These are phyloP conservation scores for Nemoura dubitans DNA, from an alignment of 2,888 invertebrate species.

Conservation along the genomic window DNA sequence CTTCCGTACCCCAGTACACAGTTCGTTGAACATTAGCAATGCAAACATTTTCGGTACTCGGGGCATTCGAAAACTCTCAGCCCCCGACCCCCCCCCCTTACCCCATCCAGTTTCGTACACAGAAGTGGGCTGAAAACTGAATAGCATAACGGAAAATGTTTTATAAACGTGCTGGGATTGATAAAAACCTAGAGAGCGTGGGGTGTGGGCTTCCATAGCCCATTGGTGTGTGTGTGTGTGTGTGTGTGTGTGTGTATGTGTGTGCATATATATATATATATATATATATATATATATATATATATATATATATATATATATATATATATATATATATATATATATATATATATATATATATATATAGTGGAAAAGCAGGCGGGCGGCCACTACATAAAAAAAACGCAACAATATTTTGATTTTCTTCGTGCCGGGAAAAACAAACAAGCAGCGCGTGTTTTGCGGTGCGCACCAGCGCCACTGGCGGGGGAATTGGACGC, in stretches of 20 bases:
- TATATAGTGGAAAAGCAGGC: too few relatives aligned
- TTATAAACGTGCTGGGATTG: conserved; percentile 20
- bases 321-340: too few relatives aligned
- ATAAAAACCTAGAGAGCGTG: background rate
- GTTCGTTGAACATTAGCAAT: conserved; percentile 40
- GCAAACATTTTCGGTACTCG: conserved; percentile 36
- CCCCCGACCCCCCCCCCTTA: background rate
- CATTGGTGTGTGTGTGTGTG: too few relatives aligned
- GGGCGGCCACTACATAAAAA: background rate
- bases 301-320: too few relatives aligned
- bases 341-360: too few relatives aligned
- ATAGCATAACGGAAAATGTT: conserved; percentile 25
- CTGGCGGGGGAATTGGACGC: too few relatives aligned
- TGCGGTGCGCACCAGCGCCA: too few relatives aligned
- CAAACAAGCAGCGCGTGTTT: too few relatives aligned
- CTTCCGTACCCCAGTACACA: conserved; percentile 8
- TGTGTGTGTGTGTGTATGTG: too few relatives aligned
- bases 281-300: too few relatives aligned
- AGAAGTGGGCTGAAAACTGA: conserved; percentile 1
- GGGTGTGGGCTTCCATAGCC: background rate
- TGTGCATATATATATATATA: too few relatives aligned
- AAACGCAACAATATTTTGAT: background rate
- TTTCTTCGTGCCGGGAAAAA: background rate
- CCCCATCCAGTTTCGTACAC: background rate
- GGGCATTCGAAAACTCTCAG: background rate